A percentile compares a stretch with the other conserved stretches of the same genome.
Conservation (phyloP, 2,113 vertebrate genomes). For the Typhlomys cinereus region DNA sequence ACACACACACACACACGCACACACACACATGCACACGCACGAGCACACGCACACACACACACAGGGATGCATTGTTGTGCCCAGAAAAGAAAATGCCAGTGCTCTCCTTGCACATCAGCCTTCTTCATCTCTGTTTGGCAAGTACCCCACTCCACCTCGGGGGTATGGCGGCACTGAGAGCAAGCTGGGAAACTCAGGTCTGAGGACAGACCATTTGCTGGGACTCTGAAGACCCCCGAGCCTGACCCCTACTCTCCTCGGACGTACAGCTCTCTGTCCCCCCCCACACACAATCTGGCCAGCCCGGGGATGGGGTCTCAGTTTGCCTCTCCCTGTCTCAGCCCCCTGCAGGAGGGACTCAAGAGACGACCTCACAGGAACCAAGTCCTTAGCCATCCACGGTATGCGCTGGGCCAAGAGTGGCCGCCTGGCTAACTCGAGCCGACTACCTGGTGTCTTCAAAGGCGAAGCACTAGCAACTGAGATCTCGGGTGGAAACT, state of each 20-base stretch:
- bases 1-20: no score
- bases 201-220: neutral
- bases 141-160: no score
- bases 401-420: neutral
- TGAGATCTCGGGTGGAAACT: neutral
- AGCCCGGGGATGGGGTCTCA: neutral
- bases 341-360: accelerated
- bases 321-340: neutral
- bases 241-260: neutral
- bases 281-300: neutral
- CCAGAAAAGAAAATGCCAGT: neutral
- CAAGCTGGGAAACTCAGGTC: no score
- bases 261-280: neutral
- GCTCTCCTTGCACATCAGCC: neutral
- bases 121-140: neutral
- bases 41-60: no score
- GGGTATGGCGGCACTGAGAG: neutral
- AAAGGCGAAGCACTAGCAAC: neutral
- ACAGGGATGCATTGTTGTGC: no score
- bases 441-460: neutral
- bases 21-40: no score
- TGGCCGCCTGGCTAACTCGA: neutral
- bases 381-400: no score
- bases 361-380: neutral
- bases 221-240: neutral